Conservation (phyloP, 1,140 invertebrate species). For the Bombus waltoni region DNA sequence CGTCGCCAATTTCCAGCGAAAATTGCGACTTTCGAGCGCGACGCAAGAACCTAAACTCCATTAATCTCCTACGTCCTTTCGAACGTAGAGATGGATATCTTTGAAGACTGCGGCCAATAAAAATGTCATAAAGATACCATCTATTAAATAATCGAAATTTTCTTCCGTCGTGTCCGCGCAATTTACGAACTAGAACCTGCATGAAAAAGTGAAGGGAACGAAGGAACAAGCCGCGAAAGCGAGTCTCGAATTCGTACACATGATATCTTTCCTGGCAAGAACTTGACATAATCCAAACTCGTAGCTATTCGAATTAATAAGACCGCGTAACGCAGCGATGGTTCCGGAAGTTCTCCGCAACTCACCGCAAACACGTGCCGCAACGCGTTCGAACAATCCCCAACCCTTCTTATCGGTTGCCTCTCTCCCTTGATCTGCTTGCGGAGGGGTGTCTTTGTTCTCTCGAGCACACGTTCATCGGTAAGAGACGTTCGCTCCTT, state of each 20-base stretch:
- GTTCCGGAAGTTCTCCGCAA: not conserved
- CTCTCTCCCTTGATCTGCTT: slow-evolving; percentile 4
- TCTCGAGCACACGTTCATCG: slow-evolving; percentile 46
- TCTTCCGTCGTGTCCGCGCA: no score
- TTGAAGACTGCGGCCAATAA: no score
- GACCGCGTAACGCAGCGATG: not conserved
- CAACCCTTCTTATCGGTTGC: slow-evolving; percentile 24
- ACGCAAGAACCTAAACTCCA: not conserved
- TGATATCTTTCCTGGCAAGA: not conserved
- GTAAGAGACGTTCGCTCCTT: slow-evolving; percentile 68
- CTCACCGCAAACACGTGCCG: slow-evolving; percentile 1
- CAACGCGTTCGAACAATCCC: not conserved
- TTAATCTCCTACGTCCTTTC: not conserved
- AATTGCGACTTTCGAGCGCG: not conserved
- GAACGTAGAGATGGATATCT: no score
- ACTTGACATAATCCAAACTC: not conserved
- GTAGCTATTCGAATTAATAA: not conserved
- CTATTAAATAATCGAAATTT: no score
- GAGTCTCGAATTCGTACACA: not conserved
- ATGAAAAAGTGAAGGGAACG: no score
- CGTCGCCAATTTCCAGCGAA: not conserved
- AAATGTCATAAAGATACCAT: no score
- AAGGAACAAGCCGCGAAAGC: not conserved
- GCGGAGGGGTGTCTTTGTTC: slow-evolving; percentile 61
- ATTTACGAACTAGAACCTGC: no score